Percentiles rank a stretch among this genome's conserved stretches.
These are phyloP conservation scores for Lamprologus lemairii DNA, from an alignment of 2,113 vertebrate genomes.

Conservation along the genomic window DNA sequence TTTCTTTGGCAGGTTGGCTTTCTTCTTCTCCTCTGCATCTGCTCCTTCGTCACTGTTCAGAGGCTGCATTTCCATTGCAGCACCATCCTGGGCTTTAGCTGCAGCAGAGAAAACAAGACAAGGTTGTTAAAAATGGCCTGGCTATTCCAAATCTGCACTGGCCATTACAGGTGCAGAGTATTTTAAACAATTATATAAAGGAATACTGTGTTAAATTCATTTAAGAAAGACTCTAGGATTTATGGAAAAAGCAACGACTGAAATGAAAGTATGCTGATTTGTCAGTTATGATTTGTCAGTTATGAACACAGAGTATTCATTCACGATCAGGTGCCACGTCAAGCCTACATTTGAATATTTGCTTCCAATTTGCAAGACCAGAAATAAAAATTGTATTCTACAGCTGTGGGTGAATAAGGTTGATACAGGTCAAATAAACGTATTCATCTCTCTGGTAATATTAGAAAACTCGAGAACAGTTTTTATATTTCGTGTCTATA, in stretches of 20 bases:
- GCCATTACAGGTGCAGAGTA: background rate
- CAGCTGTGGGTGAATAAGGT: background rate
- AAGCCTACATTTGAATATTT: background rate
- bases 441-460: background rate
- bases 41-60: constrained; percentile 91
- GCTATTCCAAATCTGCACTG: background rate
- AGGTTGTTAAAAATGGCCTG: background rate
- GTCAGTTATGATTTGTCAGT: background rate
- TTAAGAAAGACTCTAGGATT: background rate
- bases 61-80: constrained; percentile 99
- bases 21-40: constrained; percentile 92
- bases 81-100: constrained; percentile 98
- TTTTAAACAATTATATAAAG: background rate
- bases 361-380: background rate
- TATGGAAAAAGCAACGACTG: background rate
- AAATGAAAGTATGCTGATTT: background rate
- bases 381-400: background rate
- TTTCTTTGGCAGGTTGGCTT: constrained; percentile 90
- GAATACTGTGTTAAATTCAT: background rate
- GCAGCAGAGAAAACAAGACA: background rate
- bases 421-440: background rate
- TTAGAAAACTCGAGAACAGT: background rate
- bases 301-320: background rate
- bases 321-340: background rate
- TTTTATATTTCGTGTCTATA: background rate